phyloP scores from a whole-genome alignment of 1,140 invertebrate species.

The Heliconius nattereri region DNA sequence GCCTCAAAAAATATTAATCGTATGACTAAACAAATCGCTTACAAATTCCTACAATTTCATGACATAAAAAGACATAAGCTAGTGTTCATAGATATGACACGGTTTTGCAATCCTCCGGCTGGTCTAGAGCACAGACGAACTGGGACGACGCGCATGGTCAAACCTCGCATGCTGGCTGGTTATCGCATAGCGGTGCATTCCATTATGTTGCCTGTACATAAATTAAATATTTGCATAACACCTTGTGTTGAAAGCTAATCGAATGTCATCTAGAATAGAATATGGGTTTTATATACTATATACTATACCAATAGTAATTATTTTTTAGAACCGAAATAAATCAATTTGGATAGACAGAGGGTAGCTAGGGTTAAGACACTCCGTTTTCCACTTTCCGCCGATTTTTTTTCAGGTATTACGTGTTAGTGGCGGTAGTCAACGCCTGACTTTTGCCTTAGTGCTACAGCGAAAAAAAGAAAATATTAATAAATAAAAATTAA shows the following conservation, averaged over 20 bases:
- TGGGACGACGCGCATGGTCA: constrained; percentile 28
- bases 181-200: constrained; percentile 30
- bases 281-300: background rate
- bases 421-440: too few species aligned
- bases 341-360: too few species aligned
- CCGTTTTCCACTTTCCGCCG: too few species aligned
- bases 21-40: too few species aligned
- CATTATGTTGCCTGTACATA: constrained; percentile 20
- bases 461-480: too few species aligned
- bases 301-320: too few species aligned
- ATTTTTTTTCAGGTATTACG: too few species aligned
- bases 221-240: constrained; percentile 27
- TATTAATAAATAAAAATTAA: too few species aligned
- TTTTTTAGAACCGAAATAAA: too few species aligned
- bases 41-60: background rate
- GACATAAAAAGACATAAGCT: background rate
- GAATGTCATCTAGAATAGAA: constrained; percentile 15
- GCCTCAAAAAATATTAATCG: too few species aligned
- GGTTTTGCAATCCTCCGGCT: constrained; percentile 27
- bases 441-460: too few species aligned
- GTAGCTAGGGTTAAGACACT: too few species aligned
- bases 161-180: constrained; percentile 27
- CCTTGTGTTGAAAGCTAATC: constrained; percentile 16
- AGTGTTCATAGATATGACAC: constrained; percentile 7
- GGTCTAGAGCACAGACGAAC: constrained; percentile 10